phyloP scores from a whole-genome alignment of 2,113 vertebrate species.

The Apteryx owenii region DNA sequence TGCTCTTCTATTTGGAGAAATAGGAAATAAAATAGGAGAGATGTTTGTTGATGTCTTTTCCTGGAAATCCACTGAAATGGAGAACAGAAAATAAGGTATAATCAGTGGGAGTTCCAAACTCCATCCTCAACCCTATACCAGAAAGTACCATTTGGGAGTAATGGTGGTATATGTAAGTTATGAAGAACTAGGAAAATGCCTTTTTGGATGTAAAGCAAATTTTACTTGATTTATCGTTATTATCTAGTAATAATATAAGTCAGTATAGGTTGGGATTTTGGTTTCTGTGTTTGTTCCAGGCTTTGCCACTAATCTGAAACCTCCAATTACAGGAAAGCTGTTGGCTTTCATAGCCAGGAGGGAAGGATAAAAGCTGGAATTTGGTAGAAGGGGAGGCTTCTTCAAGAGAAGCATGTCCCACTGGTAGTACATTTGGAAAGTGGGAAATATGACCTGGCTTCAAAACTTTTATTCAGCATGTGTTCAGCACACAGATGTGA shows the following conservation, averaged over 20 bases:
- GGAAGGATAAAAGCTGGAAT: background rate
- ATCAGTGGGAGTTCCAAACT: background rate
- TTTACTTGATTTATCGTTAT: background rate
- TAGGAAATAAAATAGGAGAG: background rate
- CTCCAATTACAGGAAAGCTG: background rate
- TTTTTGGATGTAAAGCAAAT: background rate
- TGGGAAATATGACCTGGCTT: background rate
- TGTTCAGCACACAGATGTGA: background rate
- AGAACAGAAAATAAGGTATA: background rate
- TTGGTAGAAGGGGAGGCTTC: background rate
- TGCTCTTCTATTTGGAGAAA: background rate
- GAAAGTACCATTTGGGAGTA: background rate
- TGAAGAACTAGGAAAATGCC: background rate
- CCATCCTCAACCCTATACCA: background rate
- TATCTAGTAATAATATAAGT: background rate
- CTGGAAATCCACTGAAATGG: background rate
- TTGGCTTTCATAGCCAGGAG: fast-evolving
- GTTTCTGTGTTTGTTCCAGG: background rate
- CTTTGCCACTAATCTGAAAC: background rate
- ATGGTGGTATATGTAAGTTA: background rate
- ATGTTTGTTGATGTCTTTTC: background rate
- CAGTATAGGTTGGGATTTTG: background rate
- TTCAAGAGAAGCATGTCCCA: background rate
- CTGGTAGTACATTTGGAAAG: background rate
- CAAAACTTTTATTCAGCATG: background rate